A percentile compares a stretch with the other conserved stretches of the same genome.
phyloP scores from a whole-genome alignment of 2,888 invertebrate genomes.

The Agrochola litura region DNA sequence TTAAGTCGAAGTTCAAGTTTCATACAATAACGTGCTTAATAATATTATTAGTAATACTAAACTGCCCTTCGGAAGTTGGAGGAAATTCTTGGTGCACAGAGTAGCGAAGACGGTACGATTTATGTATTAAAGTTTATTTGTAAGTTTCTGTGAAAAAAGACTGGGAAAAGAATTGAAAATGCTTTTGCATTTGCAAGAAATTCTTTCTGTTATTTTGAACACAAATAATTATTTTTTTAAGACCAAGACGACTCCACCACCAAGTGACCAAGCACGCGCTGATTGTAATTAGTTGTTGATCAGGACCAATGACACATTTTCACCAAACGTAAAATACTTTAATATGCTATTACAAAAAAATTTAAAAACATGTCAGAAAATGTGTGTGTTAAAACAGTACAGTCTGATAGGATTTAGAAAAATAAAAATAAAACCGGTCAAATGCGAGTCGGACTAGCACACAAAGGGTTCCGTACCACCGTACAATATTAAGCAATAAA shows the following conservation, averaged over 20 bases:
- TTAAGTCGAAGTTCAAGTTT: constrained; percentile 63
- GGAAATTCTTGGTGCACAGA: constrained; percentile 50
- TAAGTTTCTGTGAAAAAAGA: background rate
- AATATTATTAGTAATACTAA: constrained; percentile 64
- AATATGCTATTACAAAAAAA: no score
- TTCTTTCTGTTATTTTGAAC: no score
- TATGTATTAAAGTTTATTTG: background rate
- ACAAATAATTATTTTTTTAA: no score
- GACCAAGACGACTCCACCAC: background rate
- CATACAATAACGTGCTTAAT: constrained; percentile 63
- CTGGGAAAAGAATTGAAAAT: background rate
- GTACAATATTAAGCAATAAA: no score
- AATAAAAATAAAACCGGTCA: background rate
- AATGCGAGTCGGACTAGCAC: no score
- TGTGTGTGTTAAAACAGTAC: background rate
- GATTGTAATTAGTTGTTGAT: background rate
- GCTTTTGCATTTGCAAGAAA: no score
- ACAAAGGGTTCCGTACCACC: no score
- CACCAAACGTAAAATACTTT: background rate
- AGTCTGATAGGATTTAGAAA: background rate
- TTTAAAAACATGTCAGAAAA: no score
- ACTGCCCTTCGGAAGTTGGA: constrained; percentile 63
- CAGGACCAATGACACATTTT: background rate
- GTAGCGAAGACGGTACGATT: constrained; percentile 34
- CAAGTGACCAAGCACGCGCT: background rate